Percentiles rank a stretch among this genome's conserved stretches.
These are phyloP conservation scores for Pterocles gutturalis DNA, from an alignment of 2,113 vertebrate species.

Conservation along the genomic window DNA sequence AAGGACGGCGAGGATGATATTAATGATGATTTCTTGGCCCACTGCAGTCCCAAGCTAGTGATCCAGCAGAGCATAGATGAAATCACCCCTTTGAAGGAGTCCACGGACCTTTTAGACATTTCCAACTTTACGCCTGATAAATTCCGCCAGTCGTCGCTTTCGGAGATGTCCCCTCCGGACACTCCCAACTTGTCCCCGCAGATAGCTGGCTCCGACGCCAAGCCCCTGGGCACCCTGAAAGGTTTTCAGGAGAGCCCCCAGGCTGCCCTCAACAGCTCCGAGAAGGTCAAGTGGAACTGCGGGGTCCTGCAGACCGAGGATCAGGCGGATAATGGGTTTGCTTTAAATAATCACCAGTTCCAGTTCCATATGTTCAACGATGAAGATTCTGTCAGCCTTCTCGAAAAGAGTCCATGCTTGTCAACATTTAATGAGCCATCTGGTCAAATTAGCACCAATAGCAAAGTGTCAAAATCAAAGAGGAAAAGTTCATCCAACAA, in stretches of 20 bases:
- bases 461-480: slow-evolving; percentile 91
- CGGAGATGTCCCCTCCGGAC: slow-evolving; percentile 95
- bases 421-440: slow-evolving; percentile 87
- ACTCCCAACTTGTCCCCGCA: slow-evolving; percentile 97
- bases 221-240: slow-evolving; percentile 85
- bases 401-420: slow-evolving; percentile 85
- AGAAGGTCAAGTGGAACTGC: slow-evolving; percentile 93
- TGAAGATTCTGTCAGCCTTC: slow-evolving; percentile 86
- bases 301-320: slow-evolving; percentile 84
- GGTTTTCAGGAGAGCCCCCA: slow-evolving; percentile 88
- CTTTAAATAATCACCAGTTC: slow-evolving; percentile 91
- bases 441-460: slow-evolving; percentile 82
- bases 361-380: slow-evolving; percentile 94
- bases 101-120: slow-evolving; percentile 96
- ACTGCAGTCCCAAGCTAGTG: slow-evolving; percentile 97
- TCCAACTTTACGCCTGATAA: slow-evolving; percentile 99
- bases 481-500: slow-evolving; percentile 91
- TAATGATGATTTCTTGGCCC: slow-evolving; percentile 94
- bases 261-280: slow-evolving; percentile 79
- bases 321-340: slow-evolving; percentile 85
- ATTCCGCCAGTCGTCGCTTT: slow-evolving; percentile 95
- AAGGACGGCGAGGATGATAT: slow-evolving; percentile 95
- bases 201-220: slow-evolving; percentile 88
- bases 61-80: slow-evolving; percentile 97
- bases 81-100: slow-evolving; percentile 94